Evolutionary conservation across 2,888 invertebrate species (phyloP), one percentile per base, ranked within the genome.

Genomic region (Cheilosia pagana): DNA sequence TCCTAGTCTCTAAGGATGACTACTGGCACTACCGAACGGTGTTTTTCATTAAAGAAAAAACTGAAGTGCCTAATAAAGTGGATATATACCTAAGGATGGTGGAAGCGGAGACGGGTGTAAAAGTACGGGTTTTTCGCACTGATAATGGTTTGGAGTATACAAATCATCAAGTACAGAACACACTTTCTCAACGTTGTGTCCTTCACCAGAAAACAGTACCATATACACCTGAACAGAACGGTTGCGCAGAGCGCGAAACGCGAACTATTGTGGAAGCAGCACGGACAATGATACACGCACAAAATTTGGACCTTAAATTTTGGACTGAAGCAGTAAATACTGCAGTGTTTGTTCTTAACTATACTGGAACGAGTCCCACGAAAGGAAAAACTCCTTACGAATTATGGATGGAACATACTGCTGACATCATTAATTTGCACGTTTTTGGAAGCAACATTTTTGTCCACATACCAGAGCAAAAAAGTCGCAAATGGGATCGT

Each of bases 321-420:
- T 91, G 90, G 91, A 90, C 90, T 16, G 91, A 91, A 86, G 91
- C 91, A 3, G 88, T 90, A 0, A 88, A 88, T n/a, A 89, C 88
- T 52, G 50, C 50, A 52, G 50, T 52, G 1, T 52, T 52, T 25
- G 67, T 90, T 6, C 71, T 91, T 3, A 90, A 91, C 62, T 79
- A 90, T 31, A 89, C 81, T 0, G 88, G 87, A 43, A 87, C 87
- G 21, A 88, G 87, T 59, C 45, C 77, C 8, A 63, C 87, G 5
- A 68, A 72, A 16, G 52, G 79, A 7, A 88, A 87, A 78, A 86
- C 87, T 43, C 88, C 89, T 19, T 87, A 77, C 68, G 87, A 89
- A 23, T 57, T 87, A 19, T 88, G 88, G 88, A 81, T 62, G 63
- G 83, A 62, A 1, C n/a, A 74, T 21, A 10, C 31, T n/a, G 43